Evolutionary conservation across 2,888 invertebrate genomes (phyloP).

Genomic region (Uropetala carovei): DNA sequence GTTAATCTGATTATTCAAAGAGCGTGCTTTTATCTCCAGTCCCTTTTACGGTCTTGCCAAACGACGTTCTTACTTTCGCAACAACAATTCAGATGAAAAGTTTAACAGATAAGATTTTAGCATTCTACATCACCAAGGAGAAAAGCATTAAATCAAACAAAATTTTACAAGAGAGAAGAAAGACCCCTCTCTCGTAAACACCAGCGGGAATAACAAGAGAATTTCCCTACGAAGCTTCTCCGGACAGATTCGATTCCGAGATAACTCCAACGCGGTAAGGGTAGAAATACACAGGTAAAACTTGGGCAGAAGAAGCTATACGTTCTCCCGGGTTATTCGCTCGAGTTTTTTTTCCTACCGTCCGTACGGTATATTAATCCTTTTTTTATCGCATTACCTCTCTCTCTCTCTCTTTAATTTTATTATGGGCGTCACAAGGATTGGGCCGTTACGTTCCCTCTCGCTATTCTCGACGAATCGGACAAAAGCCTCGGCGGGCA

Average conservation of each 20-base stretch:
- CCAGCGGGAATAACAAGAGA: background rate
- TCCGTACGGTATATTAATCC: background rate
- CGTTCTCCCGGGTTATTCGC: background rate
- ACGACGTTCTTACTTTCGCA: background rate
- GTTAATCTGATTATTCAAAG: slow-evolving; percentile 13
- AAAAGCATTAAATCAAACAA: background rate
- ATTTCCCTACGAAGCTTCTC: background rate
- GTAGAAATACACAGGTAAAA: background rate
- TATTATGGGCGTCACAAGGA: background rate
- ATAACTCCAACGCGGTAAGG: background rate
- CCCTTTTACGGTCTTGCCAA: slow-evolving; percentile 7
- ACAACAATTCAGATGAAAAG: background rate
- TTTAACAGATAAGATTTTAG: slow-evolving; percentile 17
- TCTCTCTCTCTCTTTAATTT: background rate
- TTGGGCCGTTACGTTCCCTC: background rate
- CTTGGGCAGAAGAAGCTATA: background rate
- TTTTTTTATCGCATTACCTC: background rate
- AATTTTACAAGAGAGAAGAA: background rate
- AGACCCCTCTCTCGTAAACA: background rate
- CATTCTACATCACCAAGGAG: background rate
- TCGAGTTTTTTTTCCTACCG: background rate
- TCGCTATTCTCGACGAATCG: slow-evolving; percentile 5
- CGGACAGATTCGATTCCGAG: background rate
- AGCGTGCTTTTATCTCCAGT: background rate
- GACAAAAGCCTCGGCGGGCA: background rate